A percentile compares a stretch with the other conserved stretches of the same genome.
These are phyloP conservation scores for Pteronotus mesoamericanus DNA, from an alignment of 2,797 vertebrate genomes.

Conservation along the genomic window DNA sequence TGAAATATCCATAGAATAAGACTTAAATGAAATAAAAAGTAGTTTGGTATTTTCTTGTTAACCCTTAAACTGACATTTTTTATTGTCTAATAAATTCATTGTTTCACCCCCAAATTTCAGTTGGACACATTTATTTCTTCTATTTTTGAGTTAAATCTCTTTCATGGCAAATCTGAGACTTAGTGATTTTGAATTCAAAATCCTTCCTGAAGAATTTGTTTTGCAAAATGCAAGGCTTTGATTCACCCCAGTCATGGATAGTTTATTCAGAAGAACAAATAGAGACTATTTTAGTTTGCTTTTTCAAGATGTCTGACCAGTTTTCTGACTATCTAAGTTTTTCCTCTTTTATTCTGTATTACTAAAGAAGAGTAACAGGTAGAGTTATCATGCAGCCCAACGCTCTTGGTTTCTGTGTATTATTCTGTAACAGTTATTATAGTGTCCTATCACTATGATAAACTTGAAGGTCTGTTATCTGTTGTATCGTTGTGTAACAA, in stretches of 20 bases:
- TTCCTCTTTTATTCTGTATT: neutral
- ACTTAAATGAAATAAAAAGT: neutral
- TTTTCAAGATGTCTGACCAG: neutral
- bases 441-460: neutral
- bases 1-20: neutral
- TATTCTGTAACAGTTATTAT: neutral
- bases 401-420: neutral
- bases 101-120: neutral
- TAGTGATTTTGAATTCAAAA: conserved; percentile 7
- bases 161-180: neutral
- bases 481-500: neutral
- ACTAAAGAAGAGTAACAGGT: neutral
- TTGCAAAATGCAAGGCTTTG: neutral
- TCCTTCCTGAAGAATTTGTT: neutral
- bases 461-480: neutral
- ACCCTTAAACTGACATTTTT: neutral
- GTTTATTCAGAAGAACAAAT: neutral
- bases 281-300: conserved; percentile 4
- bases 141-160: conserved; percentile 1
- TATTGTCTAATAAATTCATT: neutral
- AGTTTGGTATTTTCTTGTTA: neutral
- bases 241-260: neutral
- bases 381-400: neutral
- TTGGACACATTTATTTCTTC: neutral
- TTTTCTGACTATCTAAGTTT: neutral